Base-by-base conservation (phyloP, 2,888 invertebrate species). In the Cephonodes hylas region DNA sequence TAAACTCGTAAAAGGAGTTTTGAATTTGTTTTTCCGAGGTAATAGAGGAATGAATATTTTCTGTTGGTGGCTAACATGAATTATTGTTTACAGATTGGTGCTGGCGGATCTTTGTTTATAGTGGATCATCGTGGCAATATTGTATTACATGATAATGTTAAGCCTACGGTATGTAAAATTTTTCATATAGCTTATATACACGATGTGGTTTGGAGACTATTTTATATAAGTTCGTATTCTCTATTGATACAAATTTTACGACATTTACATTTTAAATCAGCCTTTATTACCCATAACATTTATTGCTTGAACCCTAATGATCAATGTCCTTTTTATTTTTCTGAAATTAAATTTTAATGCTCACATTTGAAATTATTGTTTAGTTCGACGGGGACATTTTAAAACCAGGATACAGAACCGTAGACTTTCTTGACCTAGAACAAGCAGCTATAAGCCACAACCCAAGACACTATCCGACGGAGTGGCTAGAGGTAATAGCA, bases 301-400 rank as follows among this genome's bases (percentile, higher is more conserved):
- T 8, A 48, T 22, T 18, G n/a, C 10, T 18, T 20, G 7, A 5
- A 56, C 27, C 18, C 31, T 5, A 3, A 8, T 2, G 15, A 42
- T 5, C 15, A 18, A 42, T 6, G n/a, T n/a, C n/a, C n/a, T n/a
- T n/a, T n/a, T n/a, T n/a, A n/a, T n/a, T n/a, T n/a, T n/a, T n/a
- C n/a, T 44, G 1, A 18, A 20, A 34, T 13, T n/a, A n/a, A n/a
- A n/a, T n/a, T n/a, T n/a, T n/a, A n/a, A n/a, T n/a, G n/a, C n/a
- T n/a, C n/a, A n/a, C n/a, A n/a, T n/a, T n/a, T n/a, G n/a, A n/a
- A n/a, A n/a, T 20, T 31, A 31, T 15, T 31, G 38, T 53, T 45
- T 79, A 91, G 92, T 91, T 92, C 61, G 89, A 91, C 34, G 91
- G 89, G 1, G 87, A 91, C 60, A 85, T 92, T 44, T 68, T 92